phyloP scores from a whole-genome alignment of 2,888 invertebrate species.

The Pinctada fucata region DNA sequence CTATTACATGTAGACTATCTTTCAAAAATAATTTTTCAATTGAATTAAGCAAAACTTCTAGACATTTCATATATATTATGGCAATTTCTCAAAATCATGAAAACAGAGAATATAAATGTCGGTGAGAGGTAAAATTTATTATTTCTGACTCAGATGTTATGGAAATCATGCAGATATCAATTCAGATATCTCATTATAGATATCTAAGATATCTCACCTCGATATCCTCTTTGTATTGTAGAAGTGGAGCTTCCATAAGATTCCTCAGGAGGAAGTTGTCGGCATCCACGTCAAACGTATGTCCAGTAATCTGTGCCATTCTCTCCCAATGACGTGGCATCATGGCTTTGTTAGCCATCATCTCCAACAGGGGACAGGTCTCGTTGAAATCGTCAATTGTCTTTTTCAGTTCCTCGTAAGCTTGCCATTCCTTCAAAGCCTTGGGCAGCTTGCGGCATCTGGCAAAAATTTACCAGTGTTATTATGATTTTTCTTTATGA shows the following conservation, averaged over 20 bases:
- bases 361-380: slow-evolving; percentile 94
- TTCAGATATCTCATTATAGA: too few species aligned
- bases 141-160: too few species aligned
- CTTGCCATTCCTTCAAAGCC: slow-evolving; percentile 94
- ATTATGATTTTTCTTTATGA: too few species aligned
- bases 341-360: slow-evolving; percentile 99
- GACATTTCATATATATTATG: too few species aligned
- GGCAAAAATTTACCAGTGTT: neutral
- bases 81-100: too few species aligned
- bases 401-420: slow-evolving; percentile 95
- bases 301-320: slow-evolving; percentile 92
- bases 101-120: too few species aligned
- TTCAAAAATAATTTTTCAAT: too few species aligned
- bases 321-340: slow-evolving; percentile 97
- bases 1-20: too few species aligned
- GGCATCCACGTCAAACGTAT: slow-evolving; percentile 93
- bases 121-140: too few species aligned
- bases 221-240: slow-evolving; percentile 96
- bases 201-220: slow-evolving; percentile 81
- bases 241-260: slow-evolving; percentile 93
- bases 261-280: slow-evolving; percentile 96
- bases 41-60: too few species aligned
- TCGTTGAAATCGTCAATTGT: slow-evolving; percentile 99
- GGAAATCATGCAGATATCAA: too few species aligned
- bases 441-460: slow-evolving; percentile 96